Evolutionary conservation across 2,888 invertebrate species (phyloP), one percentile per base, ranked within the genome.

Genomic region (Stenolophus ochropezus): DNA sequence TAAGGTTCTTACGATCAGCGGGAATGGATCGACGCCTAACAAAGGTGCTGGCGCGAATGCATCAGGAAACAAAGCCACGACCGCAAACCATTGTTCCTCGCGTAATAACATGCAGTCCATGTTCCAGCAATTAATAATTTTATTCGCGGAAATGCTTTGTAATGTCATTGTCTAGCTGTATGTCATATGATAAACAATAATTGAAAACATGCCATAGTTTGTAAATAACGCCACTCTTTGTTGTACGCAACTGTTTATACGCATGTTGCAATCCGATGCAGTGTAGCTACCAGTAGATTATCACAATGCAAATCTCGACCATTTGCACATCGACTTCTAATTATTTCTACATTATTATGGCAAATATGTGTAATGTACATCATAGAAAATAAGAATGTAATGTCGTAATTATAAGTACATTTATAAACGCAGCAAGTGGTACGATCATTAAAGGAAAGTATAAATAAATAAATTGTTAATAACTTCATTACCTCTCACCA

Each of bases 101-200:
- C 49, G 49, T 80, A 73, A 80, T 80, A 80, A 73, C 80, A 80
- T 73, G 80, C 73, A 69, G 73, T 58, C 73, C 58, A 56, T 80
- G 58, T 73, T 58, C 58, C 47, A 18, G 56, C 80, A 80, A 80
- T 80, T 80, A 80, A 80, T 80, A 80, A 80, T 80, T 80, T 73
- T 80, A 80, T 80, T 80, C 58, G 56, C 73, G 80, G 80, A 80
- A 80, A 73, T 56, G 73, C 73, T 71, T 80, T 80, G 80, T 73
- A 80, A 80, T 65, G 79, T 71, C 79, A 79, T 79, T 79, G 78
- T 65, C 33, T 53, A 69, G 47, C 49, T 23, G 27, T 69, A 79
- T 71, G 79, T 79, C 79, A 53, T 69, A 79, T 79, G 79, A 79
- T 79, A 79, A 79, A 79, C 79, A 71, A 65, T 79, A 71, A 79